Conservation (phyloP, 2,888 invertebrate genomes). For the Rhaphigaster nebulosa region DNA sequence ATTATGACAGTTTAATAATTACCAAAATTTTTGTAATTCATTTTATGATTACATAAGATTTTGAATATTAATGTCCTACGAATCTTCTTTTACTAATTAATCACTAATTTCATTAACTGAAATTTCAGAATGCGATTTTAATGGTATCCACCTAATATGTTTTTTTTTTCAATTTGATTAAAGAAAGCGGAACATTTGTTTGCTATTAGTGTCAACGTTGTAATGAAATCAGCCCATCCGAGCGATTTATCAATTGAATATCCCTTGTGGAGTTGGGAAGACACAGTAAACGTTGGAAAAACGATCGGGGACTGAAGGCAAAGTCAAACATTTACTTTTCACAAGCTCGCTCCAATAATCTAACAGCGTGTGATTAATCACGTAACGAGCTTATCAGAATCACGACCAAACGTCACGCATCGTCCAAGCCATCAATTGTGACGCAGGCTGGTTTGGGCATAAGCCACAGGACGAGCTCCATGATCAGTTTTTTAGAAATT, state of each 20-base stretch:
- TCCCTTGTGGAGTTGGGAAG: not conserved
- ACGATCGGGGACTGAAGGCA: not conserved
- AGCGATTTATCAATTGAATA: not conserved
- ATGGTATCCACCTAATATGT: not conserved
- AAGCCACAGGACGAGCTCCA: not conserved
- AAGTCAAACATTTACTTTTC: not conserved
- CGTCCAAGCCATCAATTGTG: not conserved
- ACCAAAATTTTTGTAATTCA: no score
- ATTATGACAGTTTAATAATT: no score
- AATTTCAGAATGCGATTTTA: not conserved
- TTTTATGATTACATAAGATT: no score
- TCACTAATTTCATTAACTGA: no score
- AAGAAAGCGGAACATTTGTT: not conserved
- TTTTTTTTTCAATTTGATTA: not conserved
- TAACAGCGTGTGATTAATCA: not conserved
- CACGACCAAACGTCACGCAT: not conserved
- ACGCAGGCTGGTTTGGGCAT: not conserved
- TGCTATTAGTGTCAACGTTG: not conserved
- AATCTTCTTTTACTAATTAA: no score
- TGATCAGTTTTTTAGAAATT: not conserved
- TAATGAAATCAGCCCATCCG: not conserved
- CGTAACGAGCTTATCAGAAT: not conserved
- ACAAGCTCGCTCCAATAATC: not conserved
- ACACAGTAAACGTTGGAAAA: not conserved
- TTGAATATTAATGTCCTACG: no score